phyloP scores from a whole-genome alignment of 2,797 vertebrate genomes.

The Geotrypetes seraphini region DNA sequence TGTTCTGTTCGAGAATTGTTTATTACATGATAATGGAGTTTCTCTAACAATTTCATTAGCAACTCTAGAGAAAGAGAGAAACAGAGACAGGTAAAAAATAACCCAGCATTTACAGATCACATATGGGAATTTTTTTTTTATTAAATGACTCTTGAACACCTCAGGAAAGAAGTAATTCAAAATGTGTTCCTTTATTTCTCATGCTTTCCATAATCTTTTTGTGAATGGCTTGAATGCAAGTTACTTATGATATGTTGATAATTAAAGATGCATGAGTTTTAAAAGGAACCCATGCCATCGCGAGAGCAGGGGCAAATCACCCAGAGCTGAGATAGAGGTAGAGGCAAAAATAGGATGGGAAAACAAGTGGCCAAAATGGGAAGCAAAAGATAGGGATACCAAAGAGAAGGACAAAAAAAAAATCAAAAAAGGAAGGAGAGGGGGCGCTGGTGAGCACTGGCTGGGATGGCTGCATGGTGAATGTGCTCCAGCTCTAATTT shows the following conservation, averaged over 20 bases:
- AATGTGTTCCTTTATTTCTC: slow-evolving; percentile 11
- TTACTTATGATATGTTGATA: slow-evolving; percentile 7
- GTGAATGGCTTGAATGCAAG: slow-evolving; percentile 8
- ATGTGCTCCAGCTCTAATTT: too few species aligned
- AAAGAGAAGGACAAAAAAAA: too few species aligned
- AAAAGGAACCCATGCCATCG: too few species aligned
- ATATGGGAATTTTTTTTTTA: background rate
- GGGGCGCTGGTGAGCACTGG: too few species aligned
- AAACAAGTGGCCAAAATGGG: too few species aligned
- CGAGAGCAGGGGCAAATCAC: too few species aligned
- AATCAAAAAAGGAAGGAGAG: too few species aligned
- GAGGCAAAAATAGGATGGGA: too few species aligned
- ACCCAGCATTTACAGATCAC: background rate
- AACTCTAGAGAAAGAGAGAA: background rate
- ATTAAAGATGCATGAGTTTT: too few species aligned
- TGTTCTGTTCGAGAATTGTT: background rate
- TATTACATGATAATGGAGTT: background rate
- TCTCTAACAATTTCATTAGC: background rate
- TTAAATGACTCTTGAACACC: slow-evolving; percentile 7
- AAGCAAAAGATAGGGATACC: too few species aligned
- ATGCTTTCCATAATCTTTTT: slow-evolving; percentile 17
- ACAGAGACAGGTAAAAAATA: fast-evolving
- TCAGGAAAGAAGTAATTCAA: slow-evolving; percentile 3
- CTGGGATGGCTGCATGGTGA: too few species aligned
- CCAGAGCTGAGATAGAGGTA: too few species aligned